phyloP scores from a whole-genome alignment of 2,888 invertebrate genomes.

The Lymantria dispar region DNA sequence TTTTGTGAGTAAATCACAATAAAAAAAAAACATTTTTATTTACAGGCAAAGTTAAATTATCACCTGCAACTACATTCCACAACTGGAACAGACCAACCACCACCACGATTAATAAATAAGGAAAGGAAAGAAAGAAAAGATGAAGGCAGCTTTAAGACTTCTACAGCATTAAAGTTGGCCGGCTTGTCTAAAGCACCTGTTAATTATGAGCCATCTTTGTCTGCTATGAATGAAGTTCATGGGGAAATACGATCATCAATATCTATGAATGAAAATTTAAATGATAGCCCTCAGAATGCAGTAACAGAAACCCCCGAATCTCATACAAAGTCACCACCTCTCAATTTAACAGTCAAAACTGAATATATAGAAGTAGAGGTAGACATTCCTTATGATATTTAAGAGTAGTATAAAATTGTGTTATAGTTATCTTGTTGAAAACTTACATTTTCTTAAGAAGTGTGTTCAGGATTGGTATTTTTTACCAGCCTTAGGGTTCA shows the following conservation, averaged over 20 bases:
- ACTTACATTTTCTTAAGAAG: too few species aligned
- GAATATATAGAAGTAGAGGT: slow-evolving; percentile 33
- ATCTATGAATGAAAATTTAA: background rate
- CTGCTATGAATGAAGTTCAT: background rate
- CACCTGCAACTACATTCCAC: slow-evolving; percentile 50
- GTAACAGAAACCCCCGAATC: background rate
- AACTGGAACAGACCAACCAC: slow-evolving; percentile 2
- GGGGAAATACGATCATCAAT: background rate
- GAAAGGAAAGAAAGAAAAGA: slow-evolving; percentile 64
- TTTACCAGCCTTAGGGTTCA: too few species aligned
- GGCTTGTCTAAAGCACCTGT: slow-evolving; percentile 40
- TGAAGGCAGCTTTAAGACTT: slow-evolving; percentile 46
- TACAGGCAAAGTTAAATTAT: slow-evolving; percentile 54
- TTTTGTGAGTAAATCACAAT: too few species aligned
- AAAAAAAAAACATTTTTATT: slow-evolving; percentile 4
- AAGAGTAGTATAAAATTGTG: background rate
- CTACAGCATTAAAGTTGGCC: slow-evolving; percentile 60
- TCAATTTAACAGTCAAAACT: slow-evolving; percentile 23
- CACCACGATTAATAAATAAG: slow-evolving; percentile 34
- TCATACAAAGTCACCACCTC: slow-evolving; percentile 11
- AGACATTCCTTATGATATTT: slow-evolving; percentile 22
- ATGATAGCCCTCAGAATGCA: background rate
- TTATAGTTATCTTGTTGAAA: background rate
- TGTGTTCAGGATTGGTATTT: too few species aligned
- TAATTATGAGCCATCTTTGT: slow-evolving; percentile 5